Conservation (phyloP, 2,888 invertebrate genomes). For the Leptothorax acervorum region DNA sequence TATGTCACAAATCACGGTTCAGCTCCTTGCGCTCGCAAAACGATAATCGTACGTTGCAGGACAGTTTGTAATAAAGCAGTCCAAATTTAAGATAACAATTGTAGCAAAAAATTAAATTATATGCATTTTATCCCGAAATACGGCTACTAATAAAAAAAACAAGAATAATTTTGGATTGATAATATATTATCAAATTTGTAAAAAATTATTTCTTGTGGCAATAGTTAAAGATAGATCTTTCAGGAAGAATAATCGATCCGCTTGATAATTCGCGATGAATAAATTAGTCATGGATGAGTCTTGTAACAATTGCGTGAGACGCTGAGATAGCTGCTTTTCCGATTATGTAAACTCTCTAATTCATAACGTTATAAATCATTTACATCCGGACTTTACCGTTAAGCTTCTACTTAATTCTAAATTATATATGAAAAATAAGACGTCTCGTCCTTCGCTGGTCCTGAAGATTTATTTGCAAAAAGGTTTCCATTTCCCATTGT, state of each 20-base stretch:
- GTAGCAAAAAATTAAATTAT: neutral
- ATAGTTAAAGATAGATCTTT: constrained; percentile 22
- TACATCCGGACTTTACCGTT: neutral
- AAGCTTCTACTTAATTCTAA: neutral
- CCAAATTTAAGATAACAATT: neutral
- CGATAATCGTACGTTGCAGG: neutral
- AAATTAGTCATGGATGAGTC: constrained; percentile 15
- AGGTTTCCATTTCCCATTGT: neutral
- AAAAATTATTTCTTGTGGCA: neutral
- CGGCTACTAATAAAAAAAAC: neutral
- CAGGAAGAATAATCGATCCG: constrained; percentile 1
- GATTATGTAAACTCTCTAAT: constrained; percentile 31
- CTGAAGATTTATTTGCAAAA: constrained; percentile 24
- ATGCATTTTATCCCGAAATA: neutral
- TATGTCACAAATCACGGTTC: neutral
- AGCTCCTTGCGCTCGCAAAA: neutral
- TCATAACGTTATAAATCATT: constrained; percentile 36
- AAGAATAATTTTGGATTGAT: neutral
- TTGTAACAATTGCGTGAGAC: neutral
- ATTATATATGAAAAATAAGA: constrained; percentile 19
- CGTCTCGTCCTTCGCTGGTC: neutral
- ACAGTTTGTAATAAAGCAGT: neutral
- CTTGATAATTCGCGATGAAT: constrained; percentile 20
- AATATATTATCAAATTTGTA: neutral
- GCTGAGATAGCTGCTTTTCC: neutral